Percentiles rank a stretch among this genome's conserved stretches.
phyloP scores from a whole-genome alignment of 2,888 invertebrate genomes.

The Lithosia quadra region DNA sequence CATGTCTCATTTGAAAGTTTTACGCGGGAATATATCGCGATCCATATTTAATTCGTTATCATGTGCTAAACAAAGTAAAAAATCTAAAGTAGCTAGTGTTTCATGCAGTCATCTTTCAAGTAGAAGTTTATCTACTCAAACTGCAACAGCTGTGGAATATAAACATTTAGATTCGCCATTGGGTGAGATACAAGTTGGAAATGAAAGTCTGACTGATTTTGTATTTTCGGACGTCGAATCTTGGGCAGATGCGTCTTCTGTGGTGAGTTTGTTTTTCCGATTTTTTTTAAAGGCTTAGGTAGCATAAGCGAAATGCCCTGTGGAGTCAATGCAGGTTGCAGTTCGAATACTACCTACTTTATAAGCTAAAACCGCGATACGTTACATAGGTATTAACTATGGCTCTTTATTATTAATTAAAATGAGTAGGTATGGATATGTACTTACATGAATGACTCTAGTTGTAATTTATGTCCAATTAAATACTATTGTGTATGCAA shows the following conservation, averaged over 20 bases:
- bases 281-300: background rate
- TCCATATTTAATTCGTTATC: conserved; percentile 66
- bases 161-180: conserved; percentile 77
- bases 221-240: conserved; percentile 86
- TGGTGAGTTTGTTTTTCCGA: conserved; percentile 83
- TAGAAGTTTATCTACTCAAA: conserved; percentile 71
- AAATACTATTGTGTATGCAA: conserved; percentile 54
- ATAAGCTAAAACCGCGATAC: background rate
- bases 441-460: conserved; percentile 18
- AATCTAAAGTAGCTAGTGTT: conserved; percentile 52
- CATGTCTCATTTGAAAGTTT: conserved; percentile 81
- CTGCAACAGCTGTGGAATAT: conserved; percentile 67
- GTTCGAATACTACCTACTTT: no score
- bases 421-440: conserved; percentile 58
- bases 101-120: conserved; percentile 51
- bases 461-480: conserved; percentile 54
- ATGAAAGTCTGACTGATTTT: conserved; percentile 87
- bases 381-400: background rate
- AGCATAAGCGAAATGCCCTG: conserved; percentile 56
- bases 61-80: conserved; percentile 63
- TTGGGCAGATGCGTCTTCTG: conserved; percentile 87
- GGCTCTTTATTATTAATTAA: background rate
- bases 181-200: conserved; percentile 85
- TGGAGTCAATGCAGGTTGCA: conserved; percentile 63
- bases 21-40: conserved; percentile 79